Evolutionary conservation across 2,888 invertebrate genomes (phyloP).

Genomic region (Cantharis rufa): DNA sequence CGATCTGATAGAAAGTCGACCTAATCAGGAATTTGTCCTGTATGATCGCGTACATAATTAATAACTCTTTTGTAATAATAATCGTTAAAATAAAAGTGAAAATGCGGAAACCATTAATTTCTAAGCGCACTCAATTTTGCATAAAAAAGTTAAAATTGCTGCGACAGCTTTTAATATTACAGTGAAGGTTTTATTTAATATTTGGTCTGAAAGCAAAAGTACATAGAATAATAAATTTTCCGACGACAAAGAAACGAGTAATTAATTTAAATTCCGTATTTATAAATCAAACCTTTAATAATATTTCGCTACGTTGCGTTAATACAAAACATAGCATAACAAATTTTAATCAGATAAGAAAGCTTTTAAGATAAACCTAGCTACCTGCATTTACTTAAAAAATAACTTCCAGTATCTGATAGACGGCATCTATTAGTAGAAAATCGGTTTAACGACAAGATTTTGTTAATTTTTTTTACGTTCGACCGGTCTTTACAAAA

Average conservation of each 20-base stretch:
- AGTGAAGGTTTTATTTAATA: background rate
- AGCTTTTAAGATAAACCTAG: constrained; percentile 23
- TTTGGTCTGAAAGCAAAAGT: background rate
- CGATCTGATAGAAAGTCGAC: constrained; percentile 14
- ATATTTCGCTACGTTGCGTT: constrained; percentile 14
- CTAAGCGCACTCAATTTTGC: background rate
- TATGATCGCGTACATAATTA: constrained; percentile 15
- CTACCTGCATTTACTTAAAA: constrained; percentile 28
- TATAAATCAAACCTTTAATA: constrained; percentile 3
- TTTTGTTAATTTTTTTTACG: constrained; percentile 14
- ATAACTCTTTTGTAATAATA: constrained; percentile 12
- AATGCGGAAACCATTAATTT: constrained; percentile 8
- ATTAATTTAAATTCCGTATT: constrained; percentile 19
- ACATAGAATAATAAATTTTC: background rate
- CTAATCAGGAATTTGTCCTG: constrained; percentile 11
- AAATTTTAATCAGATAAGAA: constrained; percentile 27
- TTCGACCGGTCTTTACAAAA: background rate
- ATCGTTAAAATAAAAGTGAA: constrained; percentile 15
- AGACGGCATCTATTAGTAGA: constrained; percentile 29
- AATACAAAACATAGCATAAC: constrained; percentile 17
- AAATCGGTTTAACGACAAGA: constrained; percentile 28
- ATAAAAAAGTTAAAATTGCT: constrained; percentile 5
- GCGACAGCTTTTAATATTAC: background rate
- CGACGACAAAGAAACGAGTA: constrained; percentile 7
- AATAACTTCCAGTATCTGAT: constrained; percentile 27